Evolutionary conservation across 2,888 invertebrate genomes (phyloP), one percentile per base, ranked within the genome.

Genomic region (Pogonocherus hispidulus): DNA sequence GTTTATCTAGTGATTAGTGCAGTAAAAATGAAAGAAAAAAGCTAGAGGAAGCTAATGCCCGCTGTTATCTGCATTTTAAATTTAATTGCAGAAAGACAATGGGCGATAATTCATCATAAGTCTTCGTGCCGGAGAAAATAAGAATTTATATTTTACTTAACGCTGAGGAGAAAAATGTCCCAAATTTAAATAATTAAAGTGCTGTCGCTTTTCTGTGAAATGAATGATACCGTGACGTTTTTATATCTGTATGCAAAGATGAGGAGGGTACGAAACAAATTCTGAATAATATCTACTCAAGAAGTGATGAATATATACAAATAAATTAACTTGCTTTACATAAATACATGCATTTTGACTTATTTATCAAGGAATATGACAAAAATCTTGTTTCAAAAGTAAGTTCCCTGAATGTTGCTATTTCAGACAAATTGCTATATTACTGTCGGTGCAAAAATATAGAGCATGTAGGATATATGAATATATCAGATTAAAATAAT

Each of bases 121-220:
- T 41, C 41, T 41, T 14, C 41, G 16, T 51, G 16, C 27, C 19
- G 51, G 5, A 51, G 23, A 16, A 51, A 51, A 22, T 22, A 51
- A 27, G 51, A 27, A 51, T 27, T 51, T 32, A 32, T 52, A 32
- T 32, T 52, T 52, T 32, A 18, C 19, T 11, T 32, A 32, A 27
- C 9, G 16, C 52, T 9, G 27, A 16, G n/a, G 32, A 52, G 32
- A 32, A 32, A 32, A 32, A 52, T 14, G 52, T 27, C 32, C 52
- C 16, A 52, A 52, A 52, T 52, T 52, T 52, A 52, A 52, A 52
- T 52, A 52, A 52, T 52, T 52, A 52, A 52, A 32, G 18, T 32
- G 32, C 32, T 32, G 52, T 52, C 52, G 52, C 52, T 4, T 18
- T 52, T 32, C 32, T 32, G 16, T 18, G 32, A 52, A 32, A 52